Percentiles rank a stretch among this genome's conserved stretches.
Conservation (phyloP, 2,113 vertebrate genomes). For the Notothenia coriiceps region DNA sequence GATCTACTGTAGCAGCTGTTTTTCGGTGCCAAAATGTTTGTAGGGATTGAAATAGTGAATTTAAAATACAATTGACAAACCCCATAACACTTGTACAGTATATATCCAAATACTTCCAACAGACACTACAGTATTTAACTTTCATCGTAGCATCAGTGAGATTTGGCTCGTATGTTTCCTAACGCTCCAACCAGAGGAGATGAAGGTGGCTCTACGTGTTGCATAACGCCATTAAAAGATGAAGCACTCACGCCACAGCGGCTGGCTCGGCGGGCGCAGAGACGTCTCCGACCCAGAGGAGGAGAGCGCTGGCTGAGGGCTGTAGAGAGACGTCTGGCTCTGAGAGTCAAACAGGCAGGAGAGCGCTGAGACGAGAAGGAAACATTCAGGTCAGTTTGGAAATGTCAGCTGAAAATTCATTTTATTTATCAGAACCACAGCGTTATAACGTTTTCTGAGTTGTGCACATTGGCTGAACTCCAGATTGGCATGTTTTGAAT, state of each 20-base stretch:
- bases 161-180: no score
- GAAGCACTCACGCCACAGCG: slow-evolving; percentile 90
- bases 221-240: neutral
- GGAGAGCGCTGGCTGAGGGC: slow-evolving; percentile 86
- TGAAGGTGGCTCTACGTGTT: neutral
- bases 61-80: no score
- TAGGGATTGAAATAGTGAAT: no score
- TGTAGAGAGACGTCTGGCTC: slow-evolving; percentile 87
- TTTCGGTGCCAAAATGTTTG: no score
- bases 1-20: no score
- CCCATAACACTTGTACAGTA: no score
- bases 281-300: slow-evolving; percentile 81
- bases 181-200: neutral
- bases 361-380: slow-evolving; percentile 62
- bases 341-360: slow-evolving; percentile 90
- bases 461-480: neutral
- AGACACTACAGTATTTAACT: no score
- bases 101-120: no score
- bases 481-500: no score
- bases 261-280: slow-evolving; percentile 84
- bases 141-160: no score
- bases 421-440: neutral
- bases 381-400: neutral
- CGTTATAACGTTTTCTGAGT: neutral
- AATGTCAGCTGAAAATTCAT: neutral